Base-by-base conservation (phyloP, 37 sponge, comb jelly and placozoan species). In the Chondrosia reniformis region DNA sequence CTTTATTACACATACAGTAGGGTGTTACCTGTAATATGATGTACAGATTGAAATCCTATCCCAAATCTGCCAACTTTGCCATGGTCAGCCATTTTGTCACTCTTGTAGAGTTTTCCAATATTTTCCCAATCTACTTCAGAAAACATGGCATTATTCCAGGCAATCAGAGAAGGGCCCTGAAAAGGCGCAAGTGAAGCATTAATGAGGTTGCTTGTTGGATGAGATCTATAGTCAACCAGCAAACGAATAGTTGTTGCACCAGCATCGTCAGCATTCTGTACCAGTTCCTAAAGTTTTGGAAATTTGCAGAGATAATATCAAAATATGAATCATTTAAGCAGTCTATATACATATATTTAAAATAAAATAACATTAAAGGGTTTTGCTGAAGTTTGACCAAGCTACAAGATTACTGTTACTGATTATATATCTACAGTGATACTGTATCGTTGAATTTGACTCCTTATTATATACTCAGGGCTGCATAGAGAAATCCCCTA, bases 11-110 rank as follows among this genome's bases (percentile, higher is more conserved):
- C 10, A 38, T 65, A n/a, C n/a, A n/a, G n/a, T n/a, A n/a, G n/a
- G n/a, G n/a, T n/a, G n/a, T 64, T 46, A 92, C 93, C 93, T 81
- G 93, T 92, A 27, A 92, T 64, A 55, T 92, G 93, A 63, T 88
- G 84, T 63, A 92, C 86, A 38, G 93, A 92, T 40, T 82, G 85
- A 42, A 92, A 92, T 34, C 93, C 93, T 40, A 92, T 82, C 39
- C 93, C 93, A 82, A 92, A 92, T 31, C 84, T 72, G 4, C 93
- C 93, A 30, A 88, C 86, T 82, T 92, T 92, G 33, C 85, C 63
- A 19, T 74, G 69, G 43, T 92, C 86, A 17, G 85, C 78, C 24
- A 76, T 83, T 49, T 92, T 92, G 19, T 43, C 45, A 56, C 93
- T 92, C 45, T 79, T 86, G 10, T 88, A 77, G 7, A 84, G 65